Percentiles rank a stretch among this genome's conserved stretches.
Evolutionary conservation across 2,888 invertebrate genomes (phyloP).

Genomic region (Spisula solida): DNA sequence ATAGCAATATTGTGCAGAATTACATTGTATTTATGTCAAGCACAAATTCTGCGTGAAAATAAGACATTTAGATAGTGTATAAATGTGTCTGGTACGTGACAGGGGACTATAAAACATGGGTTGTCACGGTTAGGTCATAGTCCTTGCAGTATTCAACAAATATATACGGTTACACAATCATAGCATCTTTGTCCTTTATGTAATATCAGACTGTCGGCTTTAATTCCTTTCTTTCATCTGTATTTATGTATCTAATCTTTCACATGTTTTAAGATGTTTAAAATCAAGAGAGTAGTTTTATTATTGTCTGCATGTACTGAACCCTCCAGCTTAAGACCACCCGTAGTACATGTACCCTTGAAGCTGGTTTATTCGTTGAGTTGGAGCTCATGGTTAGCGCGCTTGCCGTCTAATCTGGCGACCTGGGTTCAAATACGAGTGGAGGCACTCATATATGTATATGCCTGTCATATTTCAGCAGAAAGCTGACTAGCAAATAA

Average conservation of each 20-base stretch:
- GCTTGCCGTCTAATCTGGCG: no score
- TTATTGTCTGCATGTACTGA: no score
- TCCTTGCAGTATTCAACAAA: background rate
- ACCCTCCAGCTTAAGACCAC: no score
- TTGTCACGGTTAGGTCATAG: background rate
- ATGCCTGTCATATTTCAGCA: no score
- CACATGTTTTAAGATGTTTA: no score
- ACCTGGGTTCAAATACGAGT: no score
- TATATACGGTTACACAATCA: conserved; percentile 10
- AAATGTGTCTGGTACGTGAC: conserved; percentile 13
- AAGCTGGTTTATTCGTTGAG: no score
- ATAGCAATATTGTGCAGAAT: conserved; percentile 23
- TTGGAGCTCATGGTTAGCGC: no score
- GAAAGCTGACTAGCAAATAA: no score
- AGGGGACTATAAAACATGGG: background rate
- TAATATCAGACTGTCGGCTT: background rate
- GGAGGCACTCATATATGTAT: no score
- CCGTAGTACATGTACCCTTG: no score
- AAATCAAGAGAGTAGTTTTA: no score
- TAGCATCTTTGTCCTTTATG: background rate
- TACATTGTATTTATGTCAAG: conserved; percentile 22
- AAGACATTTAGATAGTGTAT: conserved; percentile 19
- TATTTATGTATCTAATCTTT: background rate
- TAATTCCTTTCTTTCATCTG: background rate
- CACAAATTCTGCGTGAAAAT: conserved; percentile 18